These are phyloP conservation scores for Polyodon spathula DNA, from an alignment of 2,113 vertebrate genomes.

Conservation along the genomic window DNA sequence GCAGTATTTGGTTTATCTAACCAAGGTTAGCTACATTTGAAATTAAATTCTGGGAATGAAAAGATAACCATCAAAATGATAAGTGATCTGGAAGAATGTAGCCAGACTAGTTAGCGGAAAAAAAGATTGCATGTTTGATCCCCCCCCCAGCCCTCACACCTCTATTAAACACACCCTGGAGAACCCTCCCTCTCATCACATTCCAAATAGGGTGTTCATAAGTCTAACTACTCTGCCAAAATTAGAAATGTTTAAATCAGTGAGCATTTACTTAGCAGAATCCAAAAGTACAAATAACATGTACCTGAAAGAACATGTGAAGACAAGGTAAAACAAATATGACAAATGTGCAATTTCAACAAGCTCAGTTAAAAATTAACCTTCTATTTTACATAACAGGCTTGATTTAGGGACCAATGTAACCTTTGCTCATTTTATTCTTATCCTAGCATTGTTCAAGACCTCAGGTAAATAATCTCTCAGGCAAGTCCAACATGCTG, in stretches of 20 bases:
- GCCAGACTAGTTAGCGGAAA: too few species aligned
- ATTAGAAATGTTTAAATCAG: constrained; percentile 13
- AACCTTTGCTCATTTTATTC: neutral
- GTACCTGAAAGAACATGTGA: neutral
- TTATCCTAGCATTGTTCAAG: too few species aligned
- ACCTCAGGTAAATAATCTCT: too few species aligned
- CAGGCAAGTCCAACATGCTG: too few species aligned
- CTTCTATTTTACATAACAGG: constrained; percentile 4
- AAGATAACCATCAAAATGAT: too few species aligned
- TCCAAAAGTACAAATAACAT: constrained; percentile 25
- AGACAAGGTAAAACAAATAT: constrained; percentile 4
- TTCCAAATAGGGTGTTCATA: neutral
- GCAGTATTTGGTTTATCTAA: too few species aligned
- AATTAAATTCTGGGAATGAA: too few species aligned
- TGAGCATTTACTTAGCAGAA: constrained; percentile 24
- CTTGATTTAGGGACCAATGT: neutral
- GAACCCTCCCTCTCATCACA: neutral
- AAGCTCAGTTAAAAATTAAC: constrained; percentile 3
- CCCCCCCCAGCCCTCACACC: too few species aligned
- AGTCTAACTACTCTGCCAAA: neutral
- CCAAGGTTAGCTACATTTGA: too few species aligned
- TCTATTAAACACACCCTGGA: too few species aligned
- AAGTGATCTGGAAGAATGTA: too few species aligned
- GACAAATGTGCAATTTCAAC: constrained; percentile 1
- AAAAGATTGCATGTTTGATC: too few species aligned